Percentiles rank a stretch among this genome's conserved stretches.
phyloP scores from a whole-genome alignment of 2,888 invertebrate species.

The Lasius platythorax region DNA sequence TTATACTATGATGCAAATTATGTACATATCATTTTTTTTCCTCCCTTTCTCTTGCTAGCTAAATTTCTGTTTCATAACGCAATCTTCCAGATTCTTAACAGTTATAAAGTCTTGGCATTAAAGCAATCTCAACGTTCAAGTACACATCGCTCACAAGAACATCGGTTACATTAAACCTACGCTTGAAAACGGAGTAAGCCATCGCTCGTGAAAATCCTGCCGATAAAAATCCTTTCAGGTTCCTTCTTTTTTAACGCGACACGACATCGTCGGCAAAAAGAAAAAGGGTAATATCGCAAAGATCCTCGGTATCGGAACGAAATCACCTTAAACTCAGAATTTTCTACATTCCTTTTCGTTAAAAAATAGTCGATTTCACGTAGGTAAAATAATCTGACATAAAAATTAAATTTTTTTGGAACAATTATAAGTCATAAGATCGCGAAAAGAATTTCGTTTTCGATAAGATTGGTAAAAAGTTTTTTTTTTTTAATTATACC shows the following conservation, averaged over 20 bases:
- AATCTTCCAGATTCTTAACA: conserved; percentile 14
- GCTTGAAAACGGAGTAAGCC: conserved; percentile 7
- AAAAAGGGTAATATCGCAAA: neutral
- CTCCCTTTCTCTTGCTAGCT: neutral
- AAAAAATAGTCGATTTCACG: neutral
- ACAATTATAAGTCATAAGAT: neutral
- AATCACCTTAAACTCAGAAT: neutral
- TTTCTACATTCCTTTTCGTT: neutral
- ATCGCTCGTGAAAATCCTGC: conserved; percentile 33
- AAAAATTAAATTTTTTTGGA: neutral
- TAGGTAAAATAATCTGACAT: neutral
- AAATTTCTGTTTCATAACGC: neutral
- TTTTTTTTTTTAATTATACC: neutral
- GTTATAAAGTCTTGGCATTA: conserved; percentile 18
- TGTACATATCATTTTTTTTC: neutral
- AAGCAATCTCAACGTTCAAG: neutral
- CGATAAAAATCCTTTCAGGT: conserved; percentile 27
- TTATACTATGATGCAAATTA: neutral
- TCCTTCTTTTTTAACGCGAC: conserved; percentile 21
- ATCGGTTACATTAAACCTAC: conserved; percentile 19
- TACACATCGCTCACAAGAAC: conserved; percentile 19
- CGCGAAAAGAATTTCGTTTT: neutral
- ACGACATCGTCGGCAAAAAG: neutral
- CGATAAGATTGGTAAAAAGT: neutral
- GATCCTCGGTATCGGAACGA: neutral